A percentile compares a stretch with the other conserved stretches of the same genome.
phyloP scores from a whole-genome alignment of 2,797 vertebrate species.

The Eulemur rubriventer region DNA sequence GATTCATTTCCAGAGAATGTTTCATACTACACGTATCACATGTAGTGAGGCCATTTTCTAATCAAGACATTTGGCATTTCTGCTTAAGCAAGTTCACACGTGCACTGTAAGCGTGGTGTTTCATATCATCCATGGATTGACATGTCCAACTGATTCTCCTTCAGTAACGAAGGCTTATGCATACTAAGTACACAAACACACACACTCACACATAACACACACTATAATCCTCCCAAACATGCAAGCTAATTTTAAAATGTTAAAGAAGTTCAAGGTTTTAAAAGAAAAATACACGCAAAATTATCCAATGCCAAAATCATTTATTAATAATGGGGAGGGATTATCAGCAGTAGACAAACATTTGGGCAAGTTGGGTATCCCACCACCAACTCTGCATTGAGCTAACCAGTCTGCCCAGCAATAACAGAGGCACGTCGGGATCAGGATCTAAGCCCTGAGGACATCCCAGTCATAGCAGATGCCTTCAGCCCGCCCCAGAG shows the following conservation, averaged over 20 bases:
- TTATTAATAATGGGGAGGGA: neutral
- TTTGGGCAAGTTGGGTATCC: neutral
- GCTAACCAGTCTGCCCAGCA: neutral
- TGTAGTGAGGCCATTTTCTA: slow-evolving; percentile 40
- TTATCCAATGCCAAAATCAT: neutral
- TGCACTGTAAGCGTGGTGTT: neutral
- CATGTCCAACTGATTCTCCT: neutral
- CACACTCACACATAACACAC: neutral
- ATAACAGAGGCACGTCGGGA: neutral
- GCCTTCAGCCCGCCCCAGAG: neutral
- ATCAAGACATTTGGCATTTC: slow-evolving; percentile 36
- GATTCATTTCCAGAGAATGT: slow-evolving; percentile 54
- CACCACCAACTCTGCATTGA: neutral
- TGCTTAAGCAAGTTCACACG: neutral
- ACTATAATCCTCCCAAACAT: neutral
- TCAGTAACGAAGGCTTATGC: neutral
- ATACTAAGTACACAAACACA: neutral
- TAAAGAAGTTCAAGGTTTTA: neutral
- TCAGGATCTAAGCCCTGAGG: neutral
- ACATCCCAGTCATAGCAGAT: neutral
- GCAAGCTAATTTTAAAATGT: neutral
- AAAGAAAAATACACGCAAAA: neutral
- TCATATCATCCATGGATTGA: neutral
- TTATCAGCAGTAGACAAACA: neutral
- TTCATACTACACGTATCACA: neutral